These are phyloP conservation scores for Leptestheria dahalacensis DNA, from an alignment of 1,140 invertebrate genomes.

Conservation along the genomic window DNA sequence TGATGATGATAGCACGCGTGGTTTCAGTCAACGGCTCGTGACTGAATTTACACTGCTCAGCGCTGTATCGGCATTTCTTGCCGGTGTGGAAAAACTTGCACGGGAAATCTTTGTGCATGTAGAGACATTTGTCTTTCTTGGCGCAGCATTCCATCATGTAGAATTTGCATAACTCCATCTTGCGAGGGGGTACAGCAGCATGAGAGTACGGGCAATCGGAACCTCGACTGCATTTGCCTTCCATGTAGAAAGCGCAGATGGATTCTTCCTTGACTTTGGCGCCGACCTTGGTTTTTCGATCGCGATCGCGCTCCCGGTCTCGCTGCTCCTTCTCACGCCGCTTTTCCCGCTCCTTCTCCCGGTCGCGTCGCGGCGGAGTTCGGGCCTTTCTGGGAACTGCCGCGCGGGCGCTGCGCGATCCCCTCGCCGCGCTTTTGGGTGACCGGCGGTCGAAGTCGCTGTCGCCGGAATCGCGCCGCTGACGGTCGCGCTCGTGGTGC, in stretches of 20 bases:
- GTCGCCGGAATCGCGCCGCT: slow-evolving; percentile 23
- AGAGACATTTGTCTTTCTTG: slow-evolving; percentile 87
- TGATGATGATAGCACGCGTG: slow-evolving; percentile 43
- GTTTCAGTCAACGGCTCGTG: slow-evolving; percentile 68
- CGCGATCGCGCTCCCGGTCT: slow-evolving; percentile 18
- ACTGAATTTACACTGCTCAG: slow-evolving; percentile 80
- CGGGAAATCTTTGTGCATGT: slow-evolving; percentile 93
- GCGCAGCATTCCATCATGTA: slow-evolving; percentile 90
- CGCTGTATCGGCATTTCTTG: slow-evolving; percentile 38
- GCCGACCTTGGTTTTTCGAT: slow-evolving; percentile 22
- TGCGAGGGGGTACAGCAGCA: slow-evolving; percentile 59
- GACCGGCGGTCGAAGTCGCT: slow-evolving; percentile 22
- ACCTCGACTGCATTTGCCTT: slow-evolving; percentile 60
- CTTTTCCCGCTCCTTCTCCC: slow-evolving; percentile 27
- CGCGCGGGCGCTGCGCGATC: slow-evolving; percentile 17
- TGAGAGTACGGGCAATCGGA: slow-evolving; percentile 74
- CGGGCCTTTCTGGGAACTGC: slow-evolving; percentile 16
- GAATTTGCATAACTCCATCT: slow-evolving; percentile 92
- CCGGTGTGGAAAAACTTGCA: slow-evolving; percentile 95
- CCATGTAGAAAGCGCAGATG: slow-evolving; percentile 67
- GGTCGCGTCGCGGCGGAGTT: slow-evolving; percentile 29
- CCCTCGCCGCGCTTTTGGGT: background rate
- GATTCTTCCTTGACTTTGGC: slow-evolving; percentile 45
- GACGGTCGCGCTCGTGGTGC: slow-evolving; percentile 15
- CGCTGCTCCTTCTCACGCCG: slow-evolving; percentile 21